phyloP scores from a whole-genome alignment of 2,797 vertebrate genomes.

The Yasuhikotakia modesta region DNA sequence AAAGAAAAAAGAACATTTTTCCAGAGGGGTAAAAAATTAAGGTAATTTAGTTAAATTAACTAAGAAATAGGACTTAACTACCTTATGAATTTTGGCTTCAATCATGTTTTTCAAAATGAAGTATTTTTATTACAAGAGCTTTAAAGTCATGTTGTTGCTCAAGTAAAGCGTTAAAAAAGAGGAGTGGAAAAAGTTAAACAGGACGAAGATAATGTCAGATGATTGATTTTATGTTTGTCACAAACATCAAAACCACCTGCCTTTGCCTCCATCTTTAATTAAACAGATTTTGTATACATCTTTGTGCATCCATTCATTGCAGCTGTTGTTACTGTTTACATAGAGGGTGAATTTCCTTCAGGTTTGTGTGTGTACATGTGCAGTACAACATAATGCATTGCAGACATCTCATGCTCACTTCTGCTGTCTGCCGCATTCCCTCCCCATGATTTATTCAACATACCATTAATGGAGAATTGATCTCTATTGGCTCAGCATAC shows the following conservation, averaged over 20 bases:
- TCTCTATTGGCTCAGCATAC: slow-evolving; percentile 64
- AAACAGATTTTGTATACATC: too few relatives aligned
- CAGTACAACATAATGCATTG: slow-evolving; percentile 47
- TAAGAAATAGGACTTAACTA: too few relatives aligned
- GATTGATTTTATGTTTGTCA: background rate
- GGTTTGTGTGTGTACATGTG: slow-evolving; percentile 22
- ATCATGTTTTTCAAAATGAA: background rate
- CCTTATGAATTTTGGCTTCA: background rate
- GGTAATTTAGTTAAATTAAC: too few relatives aligned
- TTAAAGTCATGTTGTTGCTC: too few relatives aligned
- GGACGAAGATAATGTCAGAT: too few relatives aligned
- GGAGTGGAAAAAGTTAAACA: too few relatives aligned
- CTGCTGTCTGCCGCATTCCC: slow-evolving; percentile 61
- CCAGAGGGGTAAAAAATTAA: too few relatives aligned
- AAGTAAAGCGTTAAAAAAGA: background rate
- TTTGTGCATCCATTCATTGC: background rate
- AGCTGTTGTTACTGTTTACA: background rate
- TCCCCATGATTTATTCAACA: slow-evolving; percentile 76
- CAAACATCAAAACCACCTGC: background rate
- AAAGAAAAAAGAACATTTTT: background rate
- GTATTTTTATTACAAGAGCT: background rate
- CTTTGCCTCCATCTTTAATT: background rate
- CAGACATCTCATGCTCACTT: slow-evolving; percentile 60
- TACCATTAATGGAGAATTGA: slow-evolving; percentile 73
- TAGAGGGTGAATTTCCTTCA: background rate